Conservation (phyloP, 2,797 vertebrate species). For the Ciconia nigra region DNA sequence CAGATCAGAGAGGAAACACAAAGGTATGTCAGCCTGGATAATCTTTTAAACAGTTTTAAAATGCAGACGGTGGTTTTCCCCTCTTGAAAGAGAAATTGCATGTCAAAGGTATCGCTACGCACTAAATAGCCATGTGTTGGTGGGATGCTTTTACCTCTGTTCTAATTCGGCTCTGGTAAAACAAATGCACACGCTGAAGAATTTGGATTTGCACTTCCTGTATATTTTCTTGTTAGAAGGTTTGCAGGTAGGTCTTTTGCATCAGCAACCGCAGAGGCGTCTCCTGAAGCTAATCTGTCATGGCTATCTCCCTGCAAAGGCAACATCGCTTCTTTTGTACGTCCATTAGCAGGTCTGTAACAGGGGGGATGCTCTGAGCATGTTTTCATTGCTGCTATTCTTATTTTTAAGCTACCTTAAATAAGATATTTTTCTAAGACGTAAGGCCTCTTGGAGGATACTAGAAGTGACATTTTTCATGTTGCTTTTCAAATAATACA, state of each 20-base stretch:
- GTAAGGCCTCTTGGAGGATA: not conserved
- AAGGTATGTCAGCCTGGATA: conserved; percentile 21
- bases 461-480: not conserved
- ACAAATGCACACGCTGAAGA: not conserved
- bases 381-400: not conserved
- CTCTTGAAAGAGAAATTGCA: conserved; percentile 46
- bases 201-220: not conserved
- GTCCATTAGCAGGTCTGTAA: not conserved
- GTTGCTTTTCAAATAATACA: not conserved
- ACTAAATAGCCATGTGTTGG: not conserved
- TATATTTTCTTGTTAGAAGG: not conserved
- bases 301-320: not conserved
- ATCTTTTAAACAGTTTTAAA: conserved; percentile 25
- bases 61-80: not conserved
- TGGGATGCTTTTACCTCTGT: not conserved
- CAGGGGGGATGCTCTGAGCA: not conserved
- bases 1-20: conserved; percentile 20
- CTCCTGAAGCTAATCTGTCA: not conserved
- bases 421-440: not conserved
- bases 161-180: conserved; percentile 10
- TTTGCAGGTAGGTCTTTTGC: not conserved
- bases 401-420: not conserved
- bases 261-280: not conserved
- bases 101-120: not conserved
- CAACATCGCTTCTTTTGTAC: not conserved